Evolutionary conservation across 2,888 invertebrate species (phyloP).

Genomic region (Gortyna flavago): DNA sequence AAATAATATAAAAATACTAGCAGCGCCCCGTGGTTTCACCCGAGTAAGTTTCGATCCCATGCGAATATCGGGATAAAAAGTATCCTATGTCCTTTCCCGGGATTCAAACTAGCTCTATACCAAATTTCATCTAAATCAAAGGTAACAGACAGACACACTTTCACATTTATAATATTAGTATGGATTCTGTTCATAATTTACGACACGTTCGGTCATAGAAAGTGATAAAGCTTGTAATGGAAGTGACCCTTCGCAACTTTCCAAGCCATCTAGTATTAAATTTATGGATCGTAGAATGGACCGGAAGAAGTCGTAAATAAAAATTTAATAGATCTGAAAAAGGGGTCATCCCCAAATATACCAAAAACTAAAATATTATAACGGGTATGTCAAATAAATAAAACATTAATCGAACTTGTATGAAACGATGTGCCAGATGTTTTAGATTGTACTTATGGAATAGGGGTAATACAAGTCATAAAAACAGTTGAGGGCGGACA

Average conservation of each 20-base stretch:
- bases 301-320: conserved; percentile 29
- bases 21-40: too few relatives aligned
- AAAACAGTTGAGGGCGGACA: neutral
- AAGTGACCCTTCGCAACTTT: conserved; percentile 24
- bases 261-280: conserved; percentile 38
- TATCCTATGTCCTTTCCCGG: too few relatives aligned
- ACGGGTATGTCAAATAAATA: neutral
- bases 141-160: too few relatives aligned
- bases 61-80: too few relatives aligned
- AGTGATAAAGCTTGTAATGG: conserved; percentile 15
- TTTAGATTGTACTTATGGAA: neutral
- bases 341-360: conserved; percentile 13
- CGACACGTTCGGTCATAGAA: neutral
- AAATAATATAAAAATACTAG: neutral
- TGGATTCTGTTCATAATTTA: neutral
- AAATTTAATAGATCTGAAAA: conserved; percentile 35
- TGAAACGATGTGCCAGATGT: neutral
- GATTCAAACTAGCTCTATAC: too few relatives aligned
- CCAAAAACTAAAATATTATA: conserved; percentile 5
- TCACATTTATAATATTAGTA: too few relatives aligned
- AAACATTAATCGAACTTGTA: neutral
- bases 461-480: neutral
- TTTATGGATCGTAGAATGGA: conserved; percentile 29
- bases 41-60: too few relatives aligned
- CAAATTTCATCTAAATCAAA: too few relatives aligned